Evolutionary conservation across 2,888 invertebrate species (phyloP).

Genomic region (Buathra laborator): DNA sequence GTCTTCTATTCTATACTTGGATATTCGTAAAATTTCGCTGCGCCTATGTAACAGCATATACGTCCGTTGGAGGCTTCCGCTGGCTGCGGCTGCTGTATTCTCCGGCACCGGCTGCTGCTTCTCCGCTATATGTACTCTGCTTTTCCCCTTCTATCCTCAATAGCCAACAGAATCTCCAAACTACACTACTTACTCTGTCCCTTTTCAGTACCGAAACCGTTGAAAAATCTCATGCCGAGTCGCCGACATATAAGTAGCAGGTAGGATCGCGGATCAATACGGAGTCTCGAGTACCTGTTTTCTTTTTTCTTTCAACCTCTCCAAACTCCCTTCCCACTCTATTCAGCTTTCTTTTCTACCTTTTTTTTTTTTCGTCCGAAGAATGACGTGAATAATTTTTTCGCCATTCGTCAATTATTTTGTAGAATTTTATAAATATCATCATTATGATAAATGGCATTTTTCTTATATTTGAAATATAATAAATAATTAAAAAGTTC

Average conservation of each 20-base stretch:
- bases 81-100: conserved; percentile 42
- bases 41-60: conserved; percentile 65
- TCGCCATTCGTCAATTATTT: not conserved
- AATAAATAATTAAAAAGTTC: not conserved
- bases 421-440: not conserved
- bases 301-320: not conserved
- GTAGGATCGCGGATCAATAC: not conserved
- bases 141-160: conserved; percentile 53
- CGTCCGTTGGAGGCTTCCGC: conserved; percentile 70
- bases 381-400: not conserved
- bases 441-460: not conserved
- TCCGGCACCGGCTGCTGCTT: conserved; percentile 43
- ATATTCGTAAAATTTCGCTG: conserved; percentile 25
- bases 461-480: not conserved
- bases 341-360: not conserved
- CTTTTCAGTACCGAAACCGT: conserved; percentile 25
- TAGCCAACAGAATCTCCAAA: conserved; percentile 43
- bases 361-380: conserved; percentile 2
- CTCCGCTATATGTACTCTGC: conserved; percentile 9
- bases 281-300: conserved; percentile 16
- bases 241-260: not conserved
- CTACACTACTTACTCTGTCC: conserved; percentile 21
- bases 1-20: conserved; percentile 7
- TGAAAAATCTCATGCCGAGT: not conserved
- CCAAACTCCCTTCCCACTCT: not conserved